Percentiles rank a stretch among this genome's conserved stretches.
phyloP scores from a whole-genome alignment of 2,888 invertebrate species.

The Ecdyonurus torrentis region DNA sequence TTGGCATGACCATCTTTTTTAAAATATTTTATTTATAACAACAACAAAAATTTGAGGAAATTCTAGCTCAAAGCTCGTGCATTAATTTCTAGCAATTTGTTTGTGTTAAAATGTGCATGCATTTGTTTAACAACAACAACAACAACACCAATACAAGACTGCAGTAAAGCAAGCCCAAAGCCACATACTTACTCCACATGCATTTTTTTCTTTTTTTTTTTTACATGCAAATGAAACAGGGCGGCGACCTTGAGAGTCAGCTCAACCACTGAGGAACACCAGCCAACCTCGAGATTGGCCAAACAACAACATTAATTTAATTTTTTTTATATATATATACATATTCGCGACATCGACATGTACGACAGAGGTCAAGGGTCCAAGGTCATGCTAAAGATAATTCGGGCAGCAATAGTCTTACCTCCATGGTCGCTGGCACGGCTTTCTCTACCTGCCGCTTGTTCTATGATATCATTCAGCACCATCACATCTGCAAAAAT shows the following conservation, averaged over 20 bases:
- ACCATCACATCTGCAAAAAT: slow-evolving; percentile 81
- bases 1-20: no score
- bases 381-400: not conserved
- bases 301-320: no score
- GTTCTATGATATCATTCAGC: slow-evolving; percentile 90
- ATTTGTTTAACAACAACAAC: not conserved
- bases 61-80: no score
- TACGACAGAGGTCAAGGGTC: slow-evolving; percentile 1
- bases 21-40: no score
- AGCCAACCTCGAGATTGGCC: no score
- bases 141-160: not conserved
- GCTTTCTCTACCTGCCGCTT: slow-evolving; percentile 79
- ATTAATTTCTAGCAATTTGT: no score
- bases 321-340: no score
- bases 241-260: not conserved
- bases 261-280: not conserved
- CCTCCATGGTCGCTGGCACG: slow-evolving; percentile 75
- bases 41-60: no score
- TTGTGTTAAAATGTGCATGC: not conserved
- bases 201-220: no score
- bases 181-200: no score
- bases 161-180: not conserved
- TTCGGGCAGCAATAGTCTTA: slow-evolving; percentile 31
- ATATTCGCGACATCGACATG: not conserved
- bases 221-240: no score